Evolutionary conservation across 1,140 invertebrate genomes (phyloP).

Genomic region (Heliothis virescens): DNA sequence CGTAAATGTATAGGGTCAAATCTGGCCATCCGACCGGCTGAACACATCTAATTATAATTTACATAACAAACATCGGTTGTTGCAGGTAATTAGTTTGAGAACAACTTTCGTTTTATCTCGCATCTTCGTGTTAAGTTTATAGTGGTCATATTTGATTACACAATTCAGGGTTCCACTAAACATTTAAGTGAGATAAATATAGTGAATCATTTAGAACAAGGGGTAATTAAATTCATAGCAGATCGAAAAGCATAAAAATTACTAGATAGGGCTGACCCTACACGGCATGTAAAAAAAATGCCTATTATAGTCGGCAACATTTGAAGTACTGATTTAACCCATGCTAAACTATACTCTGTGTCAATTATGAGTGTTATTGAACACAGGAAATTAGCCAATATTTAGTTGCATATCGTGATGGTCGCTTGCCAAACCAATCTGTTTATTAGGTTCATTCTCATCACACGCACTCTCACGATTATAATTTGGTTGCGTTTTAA

Average conservation of each 20-base stretch:
- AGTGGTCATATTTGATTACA: slow-evolving; percentile 49
- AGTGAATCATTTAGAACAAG: too few relatives aligned
- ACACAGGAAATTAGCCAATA: slow-evolving; percentile 56
- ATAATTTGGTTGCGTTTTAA: slow-evolving; percentile 19
- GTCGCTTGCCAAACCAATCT: slow-evolving; percentile 53
- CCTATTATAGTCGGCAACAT: background rate
- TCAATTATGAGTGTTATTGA: slow-evolving; percentile 49
- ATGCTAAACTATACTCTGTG: slow-evolving; percentile 38
- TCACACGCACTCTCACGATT: background rate
- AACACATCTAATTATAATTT: slow-evolving; percentile 68
- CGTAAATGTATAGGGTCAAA: background rate
- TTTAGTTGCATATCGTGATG: slow-evolving; percentile 52
- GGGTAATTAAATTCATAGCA: too few relatives aligned
- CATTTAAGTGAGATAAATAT: too few relatives aligned
- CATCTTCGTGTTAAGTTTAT: slow-evolving; percentile 42
- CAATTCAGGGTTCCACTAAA: slow-evolving; percentile 48
- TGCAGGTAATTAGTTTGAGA: slow-evolving; percentile 61
- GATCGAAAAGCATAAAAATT: too few relatives aligned
- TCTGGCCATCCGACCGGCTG: background rate
- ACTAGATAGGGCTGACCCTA: too few relatives aligned
- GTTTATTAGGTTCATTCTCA: slow-evolving; percentile 10
- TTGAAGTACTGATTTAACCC: slow-evolving; percentile 1
- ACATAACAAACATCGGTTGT: slow-evolving; percentile 67
- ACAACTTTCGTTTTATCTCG: slow-evolving; percentile 67
- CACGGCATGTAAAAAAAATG: too few relatives aligned